Conservation (phyloP, 2,113 vertebrate species). For the Porphyrio hochstetteri region DNA sequence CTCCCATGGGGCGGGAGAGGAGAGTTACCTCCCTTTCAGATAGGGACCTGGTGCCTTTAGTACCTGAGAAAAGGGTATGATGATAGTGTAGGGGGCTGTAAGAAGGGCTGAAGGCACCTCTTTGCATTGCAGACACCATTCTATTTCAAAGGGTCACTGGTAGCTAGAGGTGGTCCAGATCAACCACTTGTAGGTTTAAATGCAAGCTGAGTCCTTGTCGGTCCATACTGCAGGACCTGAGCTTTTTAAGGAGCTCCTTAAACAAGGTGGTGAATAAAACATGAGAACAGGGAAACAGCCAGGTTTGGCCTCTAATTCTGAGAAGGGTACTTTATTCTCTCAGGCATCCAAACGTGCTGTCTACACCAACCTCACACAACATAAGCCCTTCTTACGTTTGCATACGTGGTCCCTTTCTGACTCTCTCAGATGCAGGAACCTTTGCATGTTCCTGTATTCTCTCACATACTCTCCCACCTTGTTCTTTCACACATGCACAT, state of each 20-base stretch:
- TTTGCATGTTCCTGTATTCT: neutral
- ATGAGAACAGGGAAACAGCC: neutral
- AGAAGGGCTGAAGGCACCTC: neutral
- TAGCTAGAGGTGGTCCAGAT: neutral
- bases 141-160: neutral
- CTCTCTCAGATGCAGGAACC: neutral
- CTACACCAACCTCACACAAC: neutral
- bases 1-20: neutral
- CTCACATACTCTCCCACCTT: conserved; percentile 39
- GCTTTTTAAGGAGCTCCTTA: neutral
- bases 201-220: neutral
- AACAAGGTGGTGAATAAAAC: neutral
- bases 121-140: neutral
- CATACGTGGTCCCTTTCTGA: neutral
- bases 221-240: neutral
- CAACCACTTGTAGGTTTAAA: neutral
- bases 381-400: neutral
- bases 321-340: neutral
- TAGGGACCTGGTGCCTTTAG: neutral
- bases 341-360: neutral
- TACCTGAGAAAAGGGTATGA: neutral
- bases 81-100: too few species aligned
- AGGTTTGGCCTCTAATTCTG: neutral
- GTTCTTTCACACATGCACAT: conserved; percentile 59
- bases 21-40: neutral